Evolutionary conservation across 37 sponge, comb jelly and placozoan genomes (phyloP).

Genomic region (Aphrocallistes beatrix): DNA sequence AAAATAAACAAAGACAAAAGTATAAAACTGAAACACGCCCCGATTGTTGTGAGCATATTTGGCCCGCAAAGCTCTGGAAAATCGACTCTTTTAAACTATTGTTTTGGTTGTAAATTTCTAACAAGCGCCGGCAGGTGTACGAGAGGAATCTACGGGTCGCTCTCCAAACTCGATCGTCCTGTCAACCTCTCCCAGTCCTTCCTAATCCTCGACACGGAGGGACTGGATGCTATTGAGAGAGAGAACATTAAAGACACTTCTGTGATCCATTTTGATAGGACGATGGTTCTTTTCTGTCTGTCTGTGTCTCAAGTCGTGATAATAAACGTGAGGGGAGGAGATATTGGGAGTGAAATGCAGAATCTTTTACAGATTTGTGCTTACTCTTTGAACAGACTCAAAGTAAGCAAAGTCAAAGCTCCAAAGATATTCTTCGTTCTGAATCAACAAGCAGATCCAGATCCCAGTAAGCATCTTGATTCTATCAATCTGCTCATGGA

Average conservation of each 20-base stretch:
- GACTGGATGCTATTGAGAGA: slow-evolving; percentile 1
- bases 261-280: slow-evolving; percentile 8
- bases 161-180: not conserved
- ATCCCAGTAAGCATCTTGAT: not conserved
- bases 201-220: not conserved
- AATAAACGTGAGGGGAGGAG: not conserved
- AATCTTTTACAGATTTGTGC: not conserved
- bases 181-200: not conserved
- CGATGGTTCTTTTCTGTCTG: slow-evolving; percentile 1
- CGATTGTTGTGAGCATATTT: not conserved
- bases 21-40: not conserved
- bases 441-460: slow-evolving; percentile 14
- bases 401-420: not conserved
- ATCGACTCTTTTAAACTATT: not conserved
- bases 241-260: not conserved
- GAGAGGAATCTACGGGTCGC: not conserved
- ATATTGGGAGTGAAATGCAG: slow-evolving; percentile 1
- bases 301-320: not conserved
- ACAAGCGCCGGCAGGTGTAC: slow-evolving; percentile 7
- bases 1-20: not conserved
- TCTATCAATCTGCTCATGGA: not conserved
- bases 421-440: not conserved
- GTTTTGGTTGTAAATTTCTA: slow-evolving; percentile 2
- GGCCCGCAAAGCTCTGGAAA: slow-evolving; percentile 1
- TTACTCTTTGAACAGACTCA: not conserved